Conservation (phyloP, 2,797 vertebrate species). For the Novumbra hubbsi region DNA sequence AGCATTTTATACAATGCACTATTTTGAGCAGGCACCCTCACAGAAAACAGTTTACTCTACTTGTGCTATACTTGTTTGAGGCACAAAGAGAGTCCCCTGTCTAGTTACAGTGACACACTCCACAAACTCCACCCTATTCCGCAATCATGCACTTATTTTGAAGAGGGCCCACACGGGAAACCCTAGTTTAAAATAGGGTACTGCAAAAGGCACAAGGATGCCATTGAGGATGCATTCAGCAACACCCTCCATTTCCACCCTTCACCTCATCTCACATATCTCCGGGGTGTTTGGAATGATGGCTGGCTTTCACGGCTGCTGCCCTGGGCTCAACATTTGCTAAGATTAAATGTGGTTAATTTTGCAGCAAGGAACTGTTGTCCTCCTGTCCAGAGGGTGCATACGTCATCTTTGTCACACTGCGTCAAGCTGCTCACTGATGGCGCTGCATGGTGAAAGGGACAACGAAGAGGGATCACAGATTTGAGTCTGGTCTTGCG, state of each 20-base stretch:
- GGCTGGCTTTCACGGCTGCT: not conserved
- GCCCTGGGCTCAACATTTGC: not conserved
- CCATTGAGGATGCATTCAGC: not conserved
- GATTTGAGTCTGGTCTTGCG: not conserved
- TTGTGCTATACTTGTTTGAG: no score
- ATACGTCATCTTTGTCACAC: not conserved
- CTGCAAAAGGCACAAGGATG: not conserved
- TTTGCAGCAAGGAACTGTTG: constrained; percentile 9
- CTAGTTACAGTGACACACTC: not conserved
- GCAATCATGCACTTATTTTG: not conserved
- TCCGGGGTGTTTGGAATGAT: constrained; percentile 36
- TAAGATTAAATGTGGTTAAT: constrained; percentile 5
- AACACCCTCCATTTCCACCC: not conserved
- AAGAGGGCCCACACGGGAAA: not conserved
- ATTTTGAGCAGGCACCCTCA: no score
- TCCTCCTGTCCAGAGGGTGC: constrained; percentile 1
- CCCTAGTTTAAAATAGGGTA: not conserved
- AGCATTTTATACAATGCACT: no score
- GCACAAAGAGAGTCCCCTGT: not conserved
- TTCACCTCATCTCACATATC: not conserved
- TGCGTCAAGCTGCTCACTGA: constrained; percentile 15
- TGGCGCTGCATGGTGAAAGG: not conserved
- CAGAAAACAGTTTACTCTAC: no score
- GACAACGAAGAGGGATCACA: not conserved
- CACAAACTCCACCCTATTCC: not conserved